Evolutionary conservation across 2,797 vertebrate genomes (phyloP).

Genomic region (Rallus crepitans): DNA sequence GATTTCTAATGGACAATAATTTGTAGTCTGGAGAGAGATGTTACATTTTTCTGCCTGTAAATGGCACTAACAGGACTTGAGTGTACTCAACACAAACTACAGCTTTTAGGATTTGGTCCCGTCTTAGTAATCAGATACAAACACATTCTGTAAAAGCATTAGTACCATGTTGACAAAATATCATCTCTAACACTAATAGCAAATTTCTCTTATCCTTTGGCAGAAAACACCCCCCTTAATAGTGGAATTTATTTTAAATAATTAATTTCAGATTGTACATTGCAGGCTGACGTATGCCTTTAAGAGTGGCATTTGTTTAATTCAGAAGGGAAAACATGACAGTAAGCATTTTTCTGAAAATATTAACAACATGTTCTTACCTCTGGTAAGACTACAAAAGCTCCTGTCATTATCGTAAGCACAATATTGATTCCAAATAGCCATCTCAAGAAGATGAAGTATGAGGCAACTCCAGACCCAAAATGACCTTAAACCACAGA

Average conservation of each 20-base stretch:
- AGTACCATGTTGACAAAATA: background rate
- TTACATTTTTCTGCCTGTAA: background rate
- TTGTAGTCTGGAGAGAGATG: background rate
- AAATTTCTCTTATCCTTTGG: background rate
- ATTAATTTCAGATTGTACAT: background rate
- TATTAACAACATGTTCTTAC: constrained; percentile 74
- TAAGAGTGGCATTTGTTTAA: background rate
- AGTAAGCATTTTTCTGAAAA: background rate
- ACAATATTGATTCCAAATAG: constrained; percentile 97
- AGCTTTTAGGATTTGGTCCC: background rate
- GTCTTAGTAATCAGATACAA: background rate
- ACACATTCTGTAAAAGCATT: constrained; percentile 1
- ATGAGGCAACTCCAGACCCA: constrained; percentile 96
- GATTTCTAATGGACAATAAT: background rate
- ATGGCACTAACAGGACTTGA: background rate
- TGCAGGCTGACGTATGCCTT: background rate
- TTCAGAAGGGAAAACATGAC: background rate
- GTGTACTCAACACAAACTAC: background rate
- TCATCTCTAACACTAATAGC: background rate
- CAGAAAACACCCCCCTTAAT: background rate
- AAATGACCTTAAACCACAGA: constrained; percentile 89
- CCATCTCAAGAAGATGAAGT: constrained; percentile 98
- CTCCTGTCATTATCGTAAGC: constrained; percentile 94
- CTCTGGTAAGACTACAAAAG: constrained; percentile 97
- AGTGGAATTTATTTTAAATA: constrained; percentile 12